Percentiles rank a stretch among this genome's conserved stretches.
Conservation (phyloP, 2,797 vertebrate genomes). For the Alca torda region DNA sequence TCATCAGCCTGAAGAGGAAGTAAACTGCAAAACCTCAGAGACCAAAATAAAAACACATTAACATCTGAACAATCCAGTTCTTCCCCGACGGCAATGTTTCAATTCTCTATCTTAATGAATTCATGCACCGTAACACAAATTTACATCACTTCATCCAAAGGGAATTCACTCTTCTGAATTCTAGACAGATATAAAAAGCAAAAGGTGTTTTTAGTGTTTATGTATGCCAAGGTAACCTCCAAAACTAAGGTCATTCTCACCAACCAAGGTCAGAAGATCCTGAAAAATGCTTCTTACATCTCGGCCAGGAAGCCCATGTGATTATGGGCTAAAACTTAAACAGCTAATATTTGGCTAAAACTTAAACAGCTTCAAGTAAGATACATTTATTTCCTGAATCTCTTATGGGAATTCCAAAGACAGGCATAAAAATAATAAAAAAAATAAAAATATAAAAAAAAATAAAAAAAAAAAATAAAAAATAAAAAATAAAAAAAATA, state of each 20-base stretch:
- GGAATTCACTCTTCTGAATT: background rate
- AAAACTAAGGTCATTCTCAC: background rate
- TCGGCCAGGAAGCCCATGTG: background rate
- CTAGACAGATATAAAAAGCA: background rate
- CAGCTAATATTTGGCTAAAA: background rate
- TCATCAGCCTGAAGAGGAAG: background rate
- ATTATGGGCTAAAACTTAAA: background rate
- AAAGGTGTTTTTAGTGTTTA: background rate
- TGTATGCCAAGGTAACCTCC: background rate
- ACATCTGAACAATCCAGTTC: background rate
- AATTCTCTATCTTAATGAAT: background rate
- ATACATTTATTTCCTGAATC: background rate
- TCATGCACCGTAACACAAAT: background rate
- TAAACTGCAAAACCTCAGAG: background rate
- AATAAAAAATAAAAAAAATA: too few species aligned
- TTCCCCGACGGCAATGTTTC: background rate
- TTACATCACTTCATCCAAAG: background rate
- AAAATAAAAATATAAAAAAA: too few species aligned
- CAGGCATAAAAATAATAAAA: background rate
- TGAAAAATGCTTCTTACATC: background rate
- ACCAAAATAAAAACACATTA: background rate
- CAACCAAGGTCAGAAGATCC: background rate
- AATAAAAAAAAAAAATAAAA: background rate
- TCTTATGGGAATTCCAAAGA: background rate
- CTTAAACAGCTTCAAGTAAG: background rate